Evolutionary conservation across 2,888 invertebrate genomes (phyloP).

Genomic region (Temnothorax ravouxi): DNA sequence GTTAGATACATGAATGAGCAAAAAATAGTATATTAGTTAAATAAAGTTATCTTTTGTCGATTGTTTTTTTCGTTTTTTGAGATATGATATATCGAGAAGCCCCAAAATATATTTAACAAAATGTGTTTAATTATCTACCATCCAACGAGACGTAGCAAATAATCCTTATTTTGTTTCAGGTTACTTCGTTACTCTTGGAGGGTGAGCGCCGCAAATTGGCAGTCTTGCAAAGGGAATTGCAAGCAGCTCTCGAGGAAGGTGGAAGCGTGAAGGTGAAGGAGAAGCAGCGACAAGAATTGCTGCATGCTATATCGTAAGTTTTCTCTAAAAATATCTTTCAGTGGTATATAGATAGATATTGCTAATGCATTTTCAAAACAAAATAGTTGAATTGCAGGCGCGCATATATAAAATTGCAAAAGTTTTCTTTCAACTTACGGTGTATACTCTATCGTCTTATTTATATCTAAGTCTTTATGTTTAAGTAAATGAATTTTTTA

Average conservation of each 20-base stretch:
- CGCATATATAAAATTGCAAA: neutral
- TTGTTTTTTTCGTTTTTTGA: neutral
- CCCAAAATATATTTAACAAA: neutral
- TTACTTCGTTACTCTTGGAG: constrained; percentile 90
- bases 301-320: constrained; percentile 90
- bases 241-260: constrained; percentile 89
- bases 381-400: neutral
- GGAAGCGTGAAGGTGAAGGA: constrained; percentile 90
- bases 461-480: neutral
- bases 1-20: neutral
- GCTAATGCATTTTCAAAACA: neutral
- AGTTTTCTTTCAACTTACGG: neutral
- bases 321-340: constrained; percentile 17
- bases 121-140: neutral
- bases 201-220: constrained; percentile 90
- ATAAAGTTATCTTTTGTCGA: neutral
- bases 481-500: neutral
- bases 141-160: neutral
- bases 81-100: neutral
- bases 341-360: neutral
- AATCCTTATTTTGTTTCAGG: constrained; percentile 86
- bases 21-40: neutral
- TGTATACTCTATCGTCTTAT: neutral
- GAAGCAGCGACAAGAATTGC: constrained; percentile 89
- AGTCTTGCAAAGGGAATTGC: constrained; percentile 90